Conservation (phyloP, 2,888 invertebrate genomes). For the Heliconius ethilla region DNA sequence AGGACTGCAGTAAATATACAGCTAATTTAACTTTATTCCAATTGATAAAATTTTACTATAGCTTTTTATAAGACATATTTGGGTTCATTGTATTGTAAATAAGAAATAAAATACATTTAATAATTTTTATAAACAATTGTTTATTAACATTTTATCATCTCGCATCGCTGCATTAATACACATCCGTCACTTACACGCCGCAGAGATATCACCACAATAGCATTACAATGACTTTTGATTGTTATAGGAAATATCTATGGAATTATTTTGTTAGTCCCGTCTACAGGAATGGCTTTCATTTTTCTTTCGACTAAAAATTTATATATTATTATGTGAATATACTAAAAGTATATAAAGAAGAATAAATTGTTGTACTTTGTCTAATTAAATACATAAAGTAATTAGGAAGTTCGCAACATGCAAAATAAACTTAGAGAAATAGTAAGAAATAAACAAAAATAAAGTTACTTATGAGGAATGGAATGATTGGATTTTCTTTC, state of each 20-base stretch:
- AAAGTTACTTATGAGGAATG: slow-evolving; percentile 70
- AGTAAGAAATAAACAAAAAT: slow-evolving; percentile 62
- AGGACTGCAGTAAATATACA: background rate
- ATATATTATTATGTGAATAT: slow-evolving; percentile 67
- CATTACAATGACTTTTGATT: slow-evolving; percentile 77
- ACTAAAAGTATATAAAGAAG: slow-evolving; percentile 64
- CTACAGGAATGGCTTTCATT: slow-evolving; percentile 73
- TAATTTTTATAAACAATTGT: slow-evolving; percentile 83
- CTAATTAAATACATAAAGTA: slow-evolving; percentile 53
- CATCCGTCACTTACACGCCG: slow-evolving; percentile 72
- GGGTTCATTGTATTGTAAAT: slow-evolving; percentile 7
- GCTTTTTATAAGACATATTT: no score
- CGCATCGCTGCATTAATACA: slow-evolving; percentile 74
- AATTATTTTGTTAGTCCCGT: slow-evolving; percentile 68
- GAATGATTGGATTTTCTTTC: slow-evolving; percentile 78
- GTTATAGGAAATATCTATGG: slow-evolving; percentile 72
- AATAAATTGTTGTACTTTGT: slow-evolving; percentile 62
- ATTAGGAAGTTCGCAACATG: slow-evolving; percentile 63
- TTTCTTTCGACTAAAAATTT: slow-evolving; percentile 73
- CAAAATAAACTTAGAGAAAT: slow-evolving; percentile 73
- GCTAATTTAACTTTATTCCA: background rate
- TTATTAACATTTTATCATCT: slow-evolving; percentile 82
- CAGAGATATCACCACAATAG: slow-evolving; percentile 70
- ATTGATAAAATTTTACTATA: no score
- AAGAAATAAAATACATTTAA: slow-evolving; percentile 62